Base-by-base conservation (phyloP, 2,113 vertebrate species). In the Stegostoma tigrinum region DNA sequence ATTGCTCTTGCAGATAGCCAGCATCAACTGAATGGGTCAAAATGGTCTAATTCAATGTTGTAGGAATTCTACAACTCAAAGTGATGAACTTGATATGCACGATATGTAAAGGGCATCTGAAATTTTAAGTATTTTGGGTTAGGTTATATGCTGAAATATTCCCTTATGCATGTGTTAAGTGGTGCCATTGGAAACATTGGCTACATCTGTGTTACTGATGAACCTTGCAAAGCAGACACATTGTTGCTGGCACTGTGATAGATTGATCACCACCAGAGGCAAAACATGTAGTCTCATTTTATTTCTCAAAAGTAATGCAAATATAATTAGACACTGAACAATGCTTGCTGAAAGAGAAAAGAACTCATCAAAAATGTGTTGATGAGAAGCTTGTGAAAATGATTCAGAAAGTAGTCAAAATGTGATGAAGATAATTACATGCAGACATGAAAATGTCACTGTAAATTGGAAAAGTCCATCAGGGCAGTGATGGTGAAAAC, bases 381-480 rank as follows among this genome's bases (percentile, higher is more conserved):
- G 87, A 90, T 64, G 87, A 91, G 87, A 91, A 91, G 87, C 55
- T 19, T 61, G 87, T 61, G 55, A 64, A 91, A 64, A 61, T 91
- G 87, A 91, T 91, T 91, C 52, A 5, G 87, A 61, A 61, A 19
- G 4, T 17, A 61, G 87, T n/a, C 87, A 15, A 91, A 19, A 64
- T 64, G 55, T n/a, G 55, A 64, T 34, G 30, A 91, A 64, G 61
- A 34, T 91, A 91, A 91, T 64, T 91, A 91, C 55, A n/a, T 64
- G 55, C 27, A 64, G 87, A 91, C 15, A 61, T 61, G 55, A 61
- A 64, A 61, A 91, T 61, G 55, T 61, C 86, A 61, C 87, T 34
- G 55, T 30, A 91, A 91, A 91, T 91, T 34, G 34, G 87, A 61
- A 61, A 91, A 61, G 87, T 91, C 55, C 87, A 91, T 91, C 87